A percentile compares a stretch with the other conserved stretches of the same genome.
Evolutionary conservation across 1,140 invertebrate species (phyloP).

Genomic region (Adelges cooleyi): DNA sequence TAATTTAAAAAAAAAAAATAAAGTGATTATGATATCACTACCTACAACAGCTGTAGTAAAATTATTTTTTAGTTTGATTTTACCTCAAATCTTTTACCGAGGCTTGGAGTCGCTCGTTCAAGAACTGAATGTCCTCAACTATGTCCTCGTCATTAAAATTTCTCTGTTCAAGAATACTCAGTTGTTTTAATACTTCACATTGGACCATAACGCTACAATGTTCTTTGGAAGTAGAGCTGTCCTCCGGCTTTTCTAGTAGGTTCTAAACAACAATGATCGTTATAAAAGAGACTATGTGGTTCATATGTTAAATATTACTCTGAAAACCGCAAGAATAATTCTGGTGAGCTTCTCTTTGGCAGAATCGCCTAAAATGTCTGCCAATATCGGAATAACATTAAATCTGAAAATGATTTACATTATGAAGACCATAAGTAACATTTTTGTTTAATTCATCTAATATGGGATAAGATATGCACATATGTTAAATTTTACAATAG

Average conservation of each 20-base stretch:
- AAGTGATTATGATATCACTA: too few relatives aligned
- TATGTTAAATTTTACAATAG: too few relatives aligned
- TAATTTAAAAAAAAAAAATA: too few relatives aligned
- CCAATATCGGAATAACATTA: slow-evolving; percentile 90
- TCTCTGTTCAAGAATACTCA: slow-evolving; percentile 87
- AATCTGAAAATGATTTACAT: slow-evolving; percentile 50
- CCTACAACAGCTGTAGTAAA: too few relatives aligned
- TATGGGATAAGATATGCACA: too few relatives aligned
- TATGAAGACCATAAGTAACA: too few relatives aligned
- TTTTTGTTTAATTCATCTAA: too few relatives aligned
- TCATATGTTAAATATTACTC: slow-evolving; percentile 43
- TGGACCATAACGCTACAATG: slow-evolving; percentile 98
- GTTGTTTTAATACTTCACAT: slow-evolving; percentile 91
- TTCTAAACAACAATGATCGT: slow-evolving; percentile 48
- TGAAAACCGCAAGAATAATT: slow-evolving; percentile 92
- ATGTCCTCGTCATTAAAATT: slow-evolving; percentile 98
- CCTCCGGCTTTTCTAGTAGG: slow-evolving; percentile 92
- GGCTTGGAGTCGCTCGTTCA: slow-evolving; percentile 82
- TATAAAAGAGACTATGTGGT: background rate
- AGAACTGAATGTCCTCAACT: slow-evolving; percentile 81
- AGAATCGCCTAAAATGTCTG: slow-evolving; percentile 94
- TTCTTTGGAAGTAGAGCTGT: slow-evolving; percentile 80
- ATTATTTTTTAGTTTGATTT: too few relatives aligned
- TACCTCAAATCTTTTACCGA: slow-evolving; percentile 89
- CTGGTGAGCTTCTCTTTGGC: slow-evolving; percentile 95